A percentile compares a stretch with the other conserved stretches of the same genome.
phyloP scores from a whole-genome alignment of 2,888 invertebrate genomes.

The Sisyra nigra region DNA sequence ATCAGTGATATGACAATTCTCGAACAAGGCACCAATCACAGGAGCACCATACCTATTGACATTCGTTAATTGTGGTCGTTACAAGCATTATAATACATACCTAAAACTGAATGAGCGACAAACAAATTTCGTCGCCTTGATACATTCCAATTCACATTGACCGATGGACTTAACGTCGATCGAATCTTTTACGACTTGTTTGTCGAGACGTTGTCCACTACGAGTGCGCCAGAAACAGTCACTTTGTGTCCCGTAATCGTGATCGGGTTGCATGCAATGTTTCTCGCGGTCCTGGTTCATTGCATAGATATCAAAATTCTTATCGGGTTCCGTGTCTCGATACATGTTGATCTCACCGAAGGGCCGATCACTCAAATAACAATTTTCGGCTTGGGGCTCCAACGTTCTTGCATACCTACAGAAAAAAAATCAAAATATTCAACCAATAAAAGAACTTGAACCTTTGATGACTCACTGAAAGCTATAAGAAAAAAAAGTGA shows the following conservation, averaged over 20 bases:
- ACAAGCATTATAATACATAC: constrained; percentile 23
- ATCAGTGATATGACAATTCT: constrained; percentile 66
- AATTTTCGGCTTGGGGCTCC: constrained; percentile 50
- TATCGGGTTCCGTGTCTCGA: constrained; percentile 53
- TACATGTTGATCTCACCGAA: constrained; percentile 55
- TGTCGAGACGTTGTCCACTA: constrained; percentile 51
- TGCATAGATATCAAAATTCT: constrained; percentile 65
- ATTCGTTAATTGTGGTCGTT: neutral
- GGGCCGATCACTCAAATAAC: constrained; percentile 55
- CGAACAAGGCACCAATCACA: constrained; percentile 42
- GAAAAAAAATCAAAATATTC: neutral
- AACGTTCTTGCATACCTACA: constrained; percentile 30
- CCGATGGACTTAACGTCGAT: constrained; percentile 52
- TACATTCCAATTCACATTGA: constrained; percentile 66
- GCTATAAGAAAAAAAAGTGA: too few species aligned
- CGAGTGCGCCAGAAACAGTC: constrained; percentile 71
- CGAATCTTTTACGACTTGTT: constrained; percentile 44
- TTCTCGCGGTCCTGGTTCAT: constrained; percentile 41
- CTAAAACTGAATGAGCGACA: constrained; percentile 68
- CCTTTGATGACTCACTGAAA: too few species aligned
- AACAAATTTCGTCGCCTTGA: constrained; percentile 53
- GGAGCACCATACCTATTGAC: constrained; percentile 45
- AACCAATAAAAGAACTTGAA: too few species aligned
- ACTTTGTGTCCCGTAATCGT: constrained; percentile 7
- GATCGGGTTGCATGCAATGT: constrained; percentile 25